Base-by-base conservation (phyloP, 2,113 vertebrate species). In the Spea bombifrons region DNA sequence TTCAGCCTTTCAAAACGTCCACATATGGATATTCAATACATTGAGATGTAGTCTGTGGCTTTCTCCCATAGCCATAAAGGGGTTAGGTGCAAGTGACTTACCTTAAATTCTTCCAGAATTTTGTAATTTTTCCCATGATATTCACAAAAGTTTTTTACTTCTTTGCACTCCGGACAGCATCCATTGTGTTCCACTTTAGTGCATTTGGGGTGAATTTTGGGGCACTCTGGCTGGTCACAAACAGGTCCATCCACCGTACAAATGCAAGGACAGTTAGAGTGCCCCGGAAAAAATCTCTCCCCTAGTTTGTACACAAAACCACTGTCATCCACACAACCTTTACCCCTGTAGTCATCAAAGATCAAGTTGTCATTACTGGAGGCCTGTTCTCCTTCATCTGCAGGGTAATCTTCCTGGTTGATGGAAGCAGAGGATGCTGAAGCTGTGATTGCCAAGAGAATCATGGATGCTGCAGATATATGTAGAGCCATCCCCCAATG, bases 111-210 rank as follows among this genome's bases (percentile, higher is more conserved):
- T 84, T 99, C 95, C 90, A 99, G 91, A 85, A 99, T 95, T 90
- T 98, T 99, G 86, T 99, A 98, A 73, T 91, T 98, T 92, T 98
- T 97, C 84, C 94, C 95, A 83, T 95, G 93, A 86, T 99, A 98
- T 92, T 99, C 97, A 92, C 97, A 99, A 91, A 97, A 98, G 93
- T 98, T 98, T 90, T 94, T 98, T 84, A 99, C 95, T 91, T 99
- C 97, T 88, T 99, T 99, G 92, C 97, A 99, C 84, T 98, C 96
- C 3, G 96, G 96, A 85, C 97, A 99, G 88, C 97, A 99, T 85
- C 97, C 97, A 83, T 99, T 99, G 88, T 99, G 95, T 87, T 98
- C 96, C 90, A 99, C 96, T 90, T 99, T 99, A 84, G 96, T 97
- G 91, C 97, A 99, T 89, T 98, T 98, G 57, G 97, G 97, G 90